phyloP scores from a whole-genome alignment of 2,113 vertebrate genomes.

The Bungarus multicinctus region DNA sequence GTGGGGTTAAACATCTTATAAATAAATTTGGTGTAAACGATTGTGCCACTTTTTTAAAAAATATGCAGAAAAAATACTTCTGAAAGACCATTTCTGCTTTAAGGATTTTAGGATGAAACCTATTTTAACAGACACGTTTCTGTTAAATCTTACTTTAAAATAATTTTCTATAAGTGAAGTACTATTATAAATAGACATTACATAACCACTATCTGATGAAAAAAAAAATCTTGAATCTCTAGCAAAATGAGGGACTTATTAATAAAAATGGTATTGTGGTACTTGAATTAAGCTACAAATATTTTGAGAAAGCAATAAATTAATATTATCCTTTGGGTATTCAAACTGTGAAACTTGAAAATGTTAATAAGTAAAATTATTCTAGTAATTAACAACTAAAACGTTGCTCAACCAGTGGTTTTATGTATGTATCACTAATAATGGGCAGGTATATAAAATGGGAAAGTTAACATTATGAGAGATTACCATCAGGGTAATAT shows the following conservation, averaged over 20 bases:
- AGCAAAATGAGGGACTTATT: conserved; percentile 45
- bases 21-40: neutral
- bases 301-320: conserved; percentile 34
- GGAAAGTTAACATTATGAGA: conserved; percentile 73
- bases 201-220: conserved; percentile 30
- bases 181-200: neutral
- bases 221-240: conserved; percentile 29
- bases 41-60: neutral
- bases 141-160: conserved; percentile 46
- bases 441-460: conserved; percentile 66
- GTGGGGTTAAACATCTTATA: neutral
- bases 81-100: conserved; percentile 27
- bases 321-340: conserved; percentile 36
- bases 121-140: neutral
- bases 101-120: conserved; percentile 26
- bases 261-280: conserved; percentile 16
- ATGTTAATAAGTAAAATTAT: conserved; percentile 30
- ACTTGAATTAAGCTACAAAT: conserved; percentile 39
- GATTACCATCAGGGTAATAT: conserved; percentile 85
- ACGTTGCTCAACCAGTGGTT: conserved; percentile 35
- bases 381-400: conserved; percentile 42
- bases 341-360: conserved; percentile 49
- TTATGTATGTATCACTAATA: conserved; percentile 48
- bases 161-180: conserved; percentile 3
- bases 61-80: neutral